A percentile compares a stretch with the other conserved stretches of the same genome.
These are phyloP conservation scores for Indicator indicator DNA, from an alignment of 2,113 vertebrate genomes.

Conservation along the genomic window DNA sequence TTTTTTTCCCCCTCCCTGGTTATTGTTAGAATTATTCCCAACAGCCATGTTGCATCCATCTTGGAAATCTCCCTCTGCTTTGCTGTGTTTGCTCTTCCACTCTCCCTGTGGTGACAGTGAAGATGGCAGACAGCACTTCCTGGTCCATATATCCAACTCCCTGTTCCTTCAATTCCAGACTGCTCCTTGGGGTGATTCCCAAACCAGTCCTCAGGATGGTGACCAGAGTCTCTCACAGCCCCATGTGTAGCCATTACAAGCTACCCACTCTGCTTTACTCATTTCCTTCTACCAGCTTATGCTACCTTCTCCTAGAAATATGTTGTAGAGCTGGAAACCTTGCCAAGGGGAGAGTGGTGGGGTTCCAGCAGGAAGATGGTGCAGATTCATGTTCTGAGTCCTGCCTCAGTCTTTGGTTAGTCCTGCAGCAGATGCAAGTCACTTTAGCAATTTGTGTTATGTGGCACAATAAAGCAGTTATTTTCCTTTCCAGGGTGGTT, in stretches of 20 bases:
- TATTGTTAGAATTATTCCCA: not conserved
- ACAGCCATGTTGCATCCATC: not conserved
- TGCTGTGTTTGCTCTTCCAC: not conserved
- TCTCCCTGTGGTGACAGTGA: not conserved
- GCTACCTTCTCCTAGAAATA: not conserved
- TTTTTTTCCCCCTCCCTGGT: not conserved
- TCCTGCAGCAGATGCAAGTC: fast-evolving
- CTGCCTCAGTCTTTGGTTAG: not conserved
- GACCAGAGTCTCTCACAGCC: not conserved
- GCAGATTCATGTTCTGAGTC: not conserved
- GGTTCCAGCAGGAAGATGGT: not conserved
- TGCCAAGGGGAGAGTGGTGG: fast-evolving
- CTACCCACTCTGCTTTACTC: not conserved
- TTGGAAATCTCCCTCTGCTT: not conserved
- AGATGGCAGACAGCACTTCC: not conserved
- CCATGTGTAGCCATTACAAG: fast-evolving
- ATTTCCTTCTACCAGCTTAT: not conserved
- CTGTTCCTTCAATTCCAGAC: not conserved
- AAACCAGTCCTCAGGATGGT: not conserved
- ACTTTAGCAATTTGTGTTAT: not conserved
- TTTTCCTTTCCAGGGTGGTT: not conserved
- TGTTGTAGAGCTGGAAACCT: not conserved
- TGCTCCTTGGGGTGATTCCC: not conserved
- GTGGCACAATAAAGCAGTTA: not conserved
- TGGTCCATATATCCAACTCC: fast-evolving